A percentile compares a stretch with the other conserved stretches of the same genome.
These are phyloP conservation scores for Scomber scombrus DNA, from an alignment of 2,113 vertebrate species.

Conservation along the genomic window DNA sequence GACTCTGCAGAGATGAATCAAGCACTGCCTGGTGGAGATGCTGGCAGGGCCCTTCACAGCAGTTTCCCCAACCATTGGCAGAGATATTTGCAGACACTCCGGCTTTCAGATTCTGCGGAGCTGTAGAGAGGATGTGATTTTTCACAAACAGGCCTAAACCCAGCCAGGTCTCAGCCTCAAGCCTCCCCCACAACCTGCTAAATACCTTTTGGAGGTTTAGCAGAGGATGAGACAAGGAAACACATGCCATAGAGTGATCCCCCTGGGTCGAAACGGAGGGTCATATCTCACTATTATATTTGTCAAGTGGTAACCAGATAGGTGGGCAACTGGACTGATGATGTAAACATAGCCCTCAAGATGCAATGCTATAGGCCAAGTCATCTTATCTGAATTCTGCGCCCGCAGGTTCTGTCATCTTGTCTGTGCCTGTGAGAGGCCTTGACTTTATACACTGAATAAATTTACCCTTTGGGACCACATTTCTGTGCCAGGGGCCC, in stretches of 20 bases:
- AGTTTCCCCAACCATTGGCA: constrained; percentile 55
- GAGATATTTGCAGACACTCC: constrained; percentile 70
- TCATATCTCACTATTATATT: constrained; percentile 22
- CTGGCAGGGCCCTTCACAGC: constrained; percentile 60
- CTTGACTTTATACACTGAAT: constrained; percentile 36
- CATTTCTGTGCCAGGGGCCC: constrained; percentile 12
- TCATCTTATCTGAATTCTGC: constrained; percentile 27
- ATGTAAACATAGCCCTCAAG: constrained; percentile 19
- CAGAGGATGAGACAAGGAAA: constrained; percentile 69
- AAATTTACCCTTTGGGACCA: constrained; percentile 8
- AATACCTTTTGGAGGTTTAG: constrained; percentile 78
- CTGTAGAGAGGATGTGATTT: constrained; percentile 81
- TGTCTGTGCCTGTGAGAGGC: not conserved
- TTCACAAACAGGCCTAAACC: constrained; percentile 79
- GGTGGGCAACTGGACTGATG: constrained; percentile 7
- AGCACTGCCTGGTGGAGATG: constrained; percentile 58
- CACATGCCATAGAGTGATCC: constrained; percentile 34
- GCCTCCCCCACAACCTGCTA: constrained; percentile 70
- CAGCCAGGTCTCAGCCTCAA: constrained; percentile 58
- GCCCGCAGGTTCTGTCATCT: not conserved
- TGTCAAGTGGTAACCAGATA: constrained; percentile 31
- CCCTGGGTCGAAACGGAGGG: constrained; percentile 23
- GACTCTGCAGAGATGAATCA: constrained; percentile 63
- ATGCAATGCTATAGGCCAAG: not conserved
- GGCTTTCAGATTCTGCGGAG: constrained; percentile 72